A percentile compares a stretch with the other conserved stretches of the same genome.
phyloP scores from a whole-genome alignment of 2,888 invertebrate species.

The Drosophila cognata region DNA sequence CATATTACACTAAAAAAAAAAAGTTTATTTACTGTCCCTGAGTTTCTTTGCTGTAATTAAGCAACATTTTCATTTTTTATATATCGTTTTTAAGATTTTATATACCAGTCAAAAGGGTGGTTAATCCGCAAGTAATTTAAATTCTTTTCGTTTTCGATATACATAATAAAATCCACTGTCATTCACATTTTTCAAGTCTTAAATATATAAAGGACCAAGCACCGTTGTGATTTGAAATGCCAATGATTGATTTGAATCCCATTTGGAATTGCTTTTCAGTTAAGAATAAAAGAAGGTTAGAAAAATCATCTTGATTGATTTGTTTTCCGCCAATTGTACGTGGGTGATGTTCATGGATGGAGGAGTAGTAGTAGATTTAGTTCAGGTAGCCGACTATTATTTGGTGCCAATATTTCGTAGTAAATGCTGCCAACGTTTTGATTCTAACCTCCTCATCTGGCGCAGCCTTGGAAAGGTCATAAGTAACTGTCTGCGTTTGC shows the following conservation, averaged over 20 bases:
- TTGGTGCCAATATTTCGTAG: conserved; percentile 53
- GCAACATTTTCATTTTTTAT: background rate
- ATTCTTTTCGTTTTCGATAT: background rate
- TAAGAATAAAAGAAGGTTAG: conserved; percentile 57
- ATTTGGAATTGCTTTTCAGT: conserved; percentile 30
- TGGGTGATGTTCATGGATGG: conserved; percentile 21
- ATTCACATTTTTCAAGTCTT: conserved; percentile 14
- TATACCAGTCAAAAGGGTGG: background rate
- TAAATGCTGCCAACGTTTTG: conserved; percentile 76
- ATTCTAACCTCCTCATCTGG: conserved; percentile 86
- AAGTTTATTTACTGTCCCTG: background rate
- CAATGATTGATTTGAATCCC: conserved; percentile 56
- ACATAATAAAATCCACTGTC: conserved; percentile 29
- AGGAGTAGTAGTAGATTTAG: conserved; percentile 19
- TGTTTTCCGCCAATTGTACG: conserved; percentile 29
- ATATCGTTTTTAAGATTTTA: too few relatives aligned
- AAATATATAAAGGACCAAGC: conserved; percentile 53
- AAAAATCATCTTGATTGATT: conserved; percentile 37
- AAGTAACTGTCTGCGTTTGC: conserved; percentile 85
- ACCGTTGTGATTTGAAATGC: conserved; percentile 67
- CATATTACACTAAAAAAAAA: background rate
- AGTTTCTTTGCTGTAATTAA: background rate
- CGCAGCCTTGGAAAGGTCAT: conserved; percentile 88
- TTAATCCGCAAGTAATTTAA: background rate
- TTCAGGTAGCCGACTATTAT: conserved; percentile 54